Conservation (phyloP, 2,113 vertebrate species). For the Rhagologus leucostigma region DNA sequence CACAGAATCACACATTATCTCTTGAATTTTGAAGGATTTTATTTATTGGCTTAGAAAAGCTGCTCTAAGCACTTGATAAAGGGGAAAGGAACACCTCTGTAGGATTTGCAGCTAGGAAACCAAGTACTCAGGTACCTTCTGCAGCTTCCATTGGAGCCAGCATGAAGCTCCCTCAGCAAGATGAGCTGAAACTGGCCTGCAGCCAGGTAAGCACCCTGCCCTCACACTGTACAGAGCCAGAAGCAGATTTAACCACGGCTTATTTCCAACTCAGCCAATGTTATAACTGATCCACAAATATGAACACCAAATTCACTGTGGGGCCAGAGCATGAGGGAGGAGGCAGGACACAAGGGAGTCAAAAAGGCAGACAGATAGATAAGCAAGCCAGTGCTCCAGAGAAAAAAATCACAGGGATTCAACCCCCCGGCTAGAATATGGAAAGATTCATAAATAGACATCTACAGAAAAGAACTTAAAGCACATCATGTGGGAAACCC, state of each 20-base stretch:
- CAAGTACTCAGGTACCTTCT: background rate
- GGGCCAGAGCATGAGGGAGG: background rate
- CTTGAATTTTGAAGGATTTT: background rate
- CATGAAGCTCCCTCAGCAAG: background rate
- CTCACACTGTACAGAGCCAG: background rate
- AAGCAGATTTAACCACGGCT: background rate
- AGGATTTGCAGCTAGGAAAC: background rate
- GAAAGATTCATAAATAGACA: background rate
- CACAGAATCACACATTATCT: background rate
- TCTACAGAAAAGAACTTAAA: background rate
- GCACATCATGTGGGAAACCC: fast-evolving
- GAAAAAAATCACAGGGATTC: background rate
- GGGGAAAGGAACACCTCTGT: background rate
- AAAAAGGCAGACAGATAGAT: background rate
- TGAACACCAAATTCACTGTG: background rate
- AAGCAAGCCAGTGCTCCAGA: background rate
- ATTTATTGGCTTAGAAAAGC: background rate
- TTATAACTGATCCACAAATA: background rate
- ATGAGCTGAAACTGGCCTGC: background rate
- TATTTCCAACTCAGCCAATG: background rate
- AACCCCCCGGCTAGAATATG: fast-evolving
- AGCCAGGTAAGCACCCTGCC: background rate
- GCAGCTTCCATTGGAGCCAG: background rate
- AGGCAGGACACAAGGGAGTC: background rate
- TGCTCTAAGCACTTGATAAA: background rate